phyloP scores from a whole-genome alignment of 2,113 vertebrate genomes.

The Lasiurus borealis region DNA sequence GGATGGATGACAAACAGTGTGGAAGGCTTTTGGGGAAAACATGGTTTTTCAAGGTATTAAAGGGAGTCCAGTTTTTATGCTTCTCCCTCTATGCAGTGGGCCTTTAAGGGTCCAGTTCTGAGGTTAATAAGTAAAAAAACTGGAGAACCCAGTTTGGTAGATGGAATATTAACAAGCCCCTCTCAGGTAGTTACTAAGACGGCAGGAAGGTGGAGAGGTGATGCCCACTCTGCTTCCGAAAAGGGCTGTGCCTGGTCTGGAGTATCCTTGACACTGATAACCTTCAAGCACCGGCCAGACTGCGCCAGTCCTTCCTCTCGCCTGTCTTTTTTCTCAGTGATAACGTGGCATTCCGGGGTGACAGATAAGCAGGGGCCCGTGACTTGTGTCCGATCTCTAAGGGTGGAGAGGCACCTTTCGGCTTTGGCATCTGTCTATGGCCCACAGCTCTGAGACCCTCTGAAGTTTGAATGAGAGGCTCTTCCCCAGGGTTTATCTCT shows the following conservation, averaged over 20 bases:
- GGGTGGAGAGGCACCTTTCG: background rate
- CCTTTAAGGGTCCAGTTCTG: conserved; percentile 33
- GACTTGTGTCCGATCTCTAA: background rate
- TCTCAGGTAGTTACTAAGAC: background rate
- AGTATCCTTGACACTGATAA: background rate
- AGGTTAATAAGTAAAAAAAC: conserved; percentile 52
- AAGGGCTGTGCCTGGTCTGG: background rate
- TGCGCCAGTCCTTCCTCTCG: background rate
- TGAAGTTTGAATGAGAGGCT: background rate
- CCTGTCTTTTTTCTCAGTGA: no score
- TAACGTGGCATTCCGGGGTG: background rate
- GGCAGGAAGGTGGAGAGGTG: background rate
- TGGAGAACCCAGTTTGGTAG: background rate
- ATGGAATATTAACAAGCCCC: conserved; percentile 8
- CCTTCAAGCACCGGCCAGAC: background rate
- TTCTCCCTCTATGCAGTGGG: conserved; percentile 42
- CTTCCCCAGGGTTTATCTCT: background rate
- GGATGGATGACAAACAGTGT: background rate
- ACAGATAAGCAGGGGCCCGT: background rate
- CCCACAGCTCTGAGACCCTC: conserved; percentile 39
- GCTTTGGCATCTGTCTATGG: background rate
- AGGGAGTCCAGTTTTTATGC: conserved; percentile 53
- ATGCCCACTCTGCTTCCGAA: background rate
- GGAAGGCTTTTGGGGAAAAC: background rate
- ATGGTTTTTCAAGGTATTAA: conserved; percentile 66